Conservation (phyloP, 2,797 vertebrate genomes). For the Arnoldichthys spilopterus region DNA sequence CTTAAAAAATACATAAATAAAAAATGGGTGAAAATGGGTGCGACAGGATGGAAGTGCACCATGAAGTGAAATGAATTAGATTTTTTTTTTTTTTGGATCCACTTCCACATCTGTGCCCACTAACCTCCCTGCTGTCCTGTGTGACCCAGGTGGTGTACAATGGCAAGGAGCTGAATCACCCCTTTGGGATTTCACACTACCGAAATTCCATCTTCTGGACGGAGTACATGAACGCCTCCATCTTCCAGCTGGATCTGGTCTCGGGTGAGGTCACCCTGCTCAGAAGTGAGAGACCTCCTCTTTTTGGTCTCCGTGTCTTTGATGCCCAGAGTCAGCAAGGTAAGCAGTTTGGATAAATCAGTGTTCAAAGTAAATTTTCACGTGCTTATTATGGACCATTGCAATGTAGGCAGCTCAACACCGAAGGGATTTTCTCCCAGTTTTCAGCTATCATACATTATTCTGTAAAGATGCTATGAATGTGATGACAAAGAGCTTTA, state of each 20-base stretch:
- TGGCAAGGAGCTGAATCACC: slow-evolving; percentile 96
- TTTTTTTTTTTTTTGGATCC: slow-evolving; percentile 2
- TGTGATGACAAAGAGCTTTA: neutral
- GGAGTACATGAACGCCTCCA: slow-evolving; percentile 98
- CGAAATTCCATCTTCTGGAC: slow-evolving; percentile 96
- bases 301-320: slow-evolving; percentile 95
- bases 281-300: slow-evolving; percentile 91
- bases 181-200: slow-evolving; percentile 95
- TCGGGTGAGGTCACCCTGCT: slow-evolving; percentile 87
- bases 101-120: neutral
- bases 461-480: neutral
- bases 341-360: slow-evolving; percentile 61
- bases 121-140: slow-evolving; percentile 44
- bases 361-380: neutral
- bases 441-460: neutral
- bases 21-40: neutral
- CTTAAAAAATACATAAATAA: slow-evolving; percentile 3
- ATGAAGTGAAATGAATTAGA: neutral
- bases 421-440: neutral
- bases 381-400: neutral
- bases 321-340: slow-evolving; percentile 95
- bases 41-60: neutral
- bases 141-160: slow-evolving; percentile 89
- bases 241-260: slow-evolving; percentile 93
- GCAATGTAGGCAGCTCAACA: neutral